A percentile compares a stretch with the other conserved stretches of the same genome.
phyloP scores from a whole-genome alignment of 2,888 invertebrate species.

The Nycteola revayana region DNA sequence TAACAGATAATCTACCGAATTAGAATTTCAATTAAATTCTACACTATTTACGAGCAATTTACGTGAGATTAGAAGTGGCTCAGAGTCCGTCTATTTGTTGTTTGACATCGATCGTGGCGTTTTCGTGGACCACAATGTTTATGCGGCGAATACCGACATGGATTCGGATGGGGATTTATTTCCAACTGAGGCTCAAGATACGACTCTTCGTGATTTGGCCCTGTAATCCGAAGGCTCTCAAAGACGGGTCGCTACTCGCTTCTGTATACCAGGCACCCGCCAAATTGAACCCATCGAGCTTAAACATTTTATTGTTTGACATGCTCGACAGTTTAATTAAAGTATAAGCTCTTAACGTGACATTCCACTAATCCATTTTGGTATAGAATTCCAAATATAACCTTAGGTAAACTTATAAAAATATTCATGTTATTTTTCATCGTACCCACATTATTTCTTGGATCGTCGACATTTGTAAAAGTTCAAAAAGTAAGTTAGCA shows the following conservation, averaged over 20 bases:
- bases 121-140: constrained; percentile 58
- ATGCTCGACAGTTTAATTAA: constrained; percentile 37
- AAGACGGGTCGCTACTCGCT: constrained; percentile 27
- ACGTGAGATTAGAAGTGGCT: constrained; percentile 51
- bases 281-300: constrained; percentile 18
- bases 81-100: constrained; percentile 44
- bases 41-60: constrained; percentile 50
- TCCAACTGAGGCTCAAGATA: constrained; percentile 55
- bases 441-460: no score
- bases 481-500: constrained; percentile 26
- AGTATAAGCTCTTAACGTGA: constrained; percentile 31
- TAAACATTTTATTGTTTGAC: constrained; percentile 35
- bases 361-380: constrained; percentile 19
- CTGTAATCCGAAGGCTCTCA: constrained; percentile 47
- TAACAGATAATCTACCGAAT: constrained; percentile 30
- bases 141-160: constrained; percentile 53
- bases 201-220: constrained; percentile 53
- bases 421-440: no score
- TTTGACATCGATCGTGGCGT: constrained; percentile 55
- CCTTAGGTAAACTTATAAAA: no score
- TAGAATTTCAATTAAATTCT: constrained; percentile 49
- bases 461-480: no score
- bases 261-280: constrained; percentile 22
- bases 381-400: no score
- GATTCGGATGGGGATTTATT: constrained; percentile 64